Evolutionary conservation across 2,797 vertebrate genomes (phyloP).

Genomic region (Gambusia yucatana): DNA sequence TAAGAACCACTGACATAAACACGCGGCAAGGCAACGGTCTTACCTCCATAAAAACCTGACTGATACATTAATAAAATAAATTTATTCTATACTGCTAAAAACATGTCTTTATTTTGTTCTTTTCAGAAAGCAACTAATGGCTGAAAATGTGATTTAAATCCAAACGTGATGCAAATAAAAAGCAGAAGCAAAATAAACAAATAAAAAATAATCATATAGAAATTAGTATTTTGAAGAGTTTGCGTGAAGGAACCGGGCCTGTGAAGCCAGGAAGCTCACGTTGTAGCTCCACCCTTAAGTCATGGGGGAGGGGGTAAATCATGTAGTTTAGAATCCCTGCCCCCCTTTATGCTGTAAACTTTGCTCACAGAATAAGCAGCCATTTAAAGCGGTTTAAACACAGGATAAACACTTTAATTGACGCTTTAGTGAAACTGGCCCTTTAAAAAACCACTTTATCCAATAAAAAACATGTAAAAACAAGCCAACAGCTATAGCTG

Average conservation of each 20-base stretch:
- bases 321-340: slow-evolving; percentile 67
- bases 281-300: slow-evolving; percentile 63
- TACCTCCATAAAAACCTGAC: slow-evolving; percentile 6
- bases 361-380: slow-evolving; percentile 79
- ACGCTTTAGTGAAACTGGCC: background rate
- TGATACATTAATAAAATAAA: slow-evolving; percentile 5
- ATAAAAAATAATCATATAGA: background rate
- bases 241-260: slow-evolving; percentile 17
- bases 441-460: background rate
- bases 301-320: slow-evolving; percentile 71
- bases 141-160: background rate
- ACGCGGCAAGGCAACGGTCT: background rate
- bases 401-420: slow-evolving; percentile 26
- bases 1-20: slow-evolving; percentile 3
- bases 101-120: background rate
- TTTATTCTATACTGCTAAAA: background rate
- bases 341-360: slow-evolving; percentile 81
- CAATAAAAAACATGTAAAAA: background rate
- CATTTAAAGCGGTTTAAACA: slow-evolving; percentile 74
- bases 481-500: background rate
- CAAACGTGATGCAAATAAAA: background rate
- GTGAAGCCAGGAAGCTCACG: slow-evolving; percentile 51
- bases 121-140: background rate
- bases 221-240: background rate
- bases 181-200: background rate